These are phyloP conservation scores for Ancistrus triradiatus DNA, from an alignment of 2,113 vertebrate species.

Conservation along the genomic window DNA sequence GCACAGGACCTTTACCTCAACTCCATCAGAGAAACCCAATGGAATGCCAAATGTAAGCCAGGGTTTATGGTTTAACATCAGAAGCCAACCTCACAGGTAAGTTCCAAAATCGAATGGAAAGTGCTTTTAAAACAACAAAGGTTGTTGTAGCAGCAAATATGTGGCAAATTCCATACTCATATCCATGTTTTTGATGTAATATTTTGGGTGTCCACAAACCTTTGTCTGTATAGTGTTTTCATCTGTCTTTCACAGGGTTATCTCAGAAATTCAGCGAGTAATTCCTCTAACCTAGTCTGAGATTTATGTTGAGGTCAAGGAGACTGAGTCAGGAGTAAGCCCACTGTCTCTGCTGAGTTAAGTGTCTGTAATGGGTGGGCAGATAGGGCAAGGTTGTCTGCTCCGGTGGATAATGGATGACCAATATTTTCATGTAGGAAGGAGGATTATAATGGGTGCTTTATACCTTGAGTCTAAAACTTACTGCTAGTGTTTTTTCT, in stretches of 20 bases:
- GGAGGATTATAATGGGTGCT: background rate
- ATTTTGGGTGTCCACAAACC: too few species aligned
- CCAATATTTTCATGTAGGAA: slow-evolving; percentile 20
- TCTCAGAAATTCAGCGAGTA: background rate
- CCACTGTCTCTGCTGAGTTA: slow-evolving; percentile 17
- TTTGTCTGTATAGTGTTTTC: too few species aligned
- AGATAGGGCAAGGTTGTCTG: slow-evolving; percentile 7
- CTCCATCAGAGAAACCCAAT: too few species aligned
- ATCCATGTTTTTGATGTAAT: too few species aligned
- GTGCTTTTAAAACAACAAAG: too few species aligned
- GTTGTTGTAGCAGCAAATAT: too few species aligned
- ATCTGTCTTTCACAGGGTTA: slow-evolving; percentile 8
- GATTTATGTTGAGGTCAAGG: slow-evolving; percentile 43
- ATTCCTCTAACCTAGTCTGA: slow-evolving; percentile 7
- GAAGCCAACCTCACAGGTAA: too few species aligned
- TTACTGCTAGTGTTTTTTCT: slow-evolving; percentile 2
- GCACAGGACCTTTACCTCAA: too few species aligned
- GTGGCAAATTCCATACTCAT: too few species aligned
- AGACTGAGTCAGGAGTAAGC: slow-evolving; percentile 33
- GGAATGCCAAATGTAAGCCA: too few species aligned
- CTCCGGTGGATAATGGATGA: slow-evolving; percentile 12
- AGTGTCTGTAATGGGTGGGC: slow-evolving; percentile 14
- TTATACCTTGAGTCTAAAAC: background rate
- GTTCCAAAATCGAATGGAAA: too few species aligned
- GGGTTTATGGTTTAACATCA: too few species aligned